Percentiles rank a stretch among this genome's conserved stretches.
These are phyloP conservation scores for Cotesia typhae DNA, from an alignment of 1,140 invertebrate species.

Conservation along the genomic window DNA sequence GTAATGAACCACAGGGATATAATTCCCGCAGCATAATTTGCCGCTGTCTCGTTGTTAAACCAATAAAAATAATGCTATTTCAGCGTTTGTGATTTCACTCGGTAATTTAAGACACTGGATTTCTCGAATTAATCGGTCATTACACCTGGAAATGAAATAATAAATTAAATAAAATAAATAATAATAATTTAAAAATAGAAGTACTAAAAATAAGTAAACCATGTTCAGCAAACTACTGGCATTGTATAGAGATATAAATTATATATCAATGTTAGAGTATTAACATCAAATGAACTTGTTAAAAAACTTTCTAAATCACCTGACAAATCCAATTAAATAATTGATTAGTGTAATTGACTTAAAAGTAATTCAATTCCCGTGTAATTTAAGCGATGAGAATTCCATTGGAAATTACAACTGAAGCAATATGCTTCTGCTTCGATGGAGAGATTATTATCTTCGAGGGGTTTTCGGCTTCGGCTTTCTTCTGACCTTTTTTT, in stretches of 20 bases:
- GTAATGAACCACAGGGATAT: constrained; percentile 21
- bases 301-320: too few species aligned
- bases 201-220: neutral
- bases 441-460: constrained; percentile 8
- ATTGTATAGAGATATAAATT: neutral
- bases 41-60: neutral
- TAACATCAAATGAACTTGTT: too few species aligned
- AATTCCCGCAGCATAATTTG: constrained; percentile 27
- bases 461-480: neutral
- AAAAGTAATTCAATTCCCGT: too few species aligned
- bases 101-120: constrained; percentile 10
- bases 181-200: neutral
- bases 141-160: constrained; percentile 5
- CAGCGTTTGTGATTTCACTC: constrained; percentile 21
- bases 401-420: too few species aligned
- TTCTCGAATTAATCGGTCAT: constrained; percentile 34
- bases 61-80: constrained; percentile 33
- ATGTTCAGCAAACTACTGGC: neutral
- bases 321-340: constrained; percentile 8
- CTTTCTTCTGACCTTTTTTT: constrained; percentile 5
- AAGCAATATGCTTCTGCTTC: too few species aligned
- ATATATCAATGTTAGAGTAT: too few species aligned
- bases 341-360: constrained; percentile 5
- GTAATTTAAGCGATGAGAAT: too few species aligned
- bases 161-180: neutral